These are phyloP conservation scores for Peribatodes rhomboidaria DNA, from an alignment of 2,888 invertebrate species.

Conservation along the genomic window DNA sequence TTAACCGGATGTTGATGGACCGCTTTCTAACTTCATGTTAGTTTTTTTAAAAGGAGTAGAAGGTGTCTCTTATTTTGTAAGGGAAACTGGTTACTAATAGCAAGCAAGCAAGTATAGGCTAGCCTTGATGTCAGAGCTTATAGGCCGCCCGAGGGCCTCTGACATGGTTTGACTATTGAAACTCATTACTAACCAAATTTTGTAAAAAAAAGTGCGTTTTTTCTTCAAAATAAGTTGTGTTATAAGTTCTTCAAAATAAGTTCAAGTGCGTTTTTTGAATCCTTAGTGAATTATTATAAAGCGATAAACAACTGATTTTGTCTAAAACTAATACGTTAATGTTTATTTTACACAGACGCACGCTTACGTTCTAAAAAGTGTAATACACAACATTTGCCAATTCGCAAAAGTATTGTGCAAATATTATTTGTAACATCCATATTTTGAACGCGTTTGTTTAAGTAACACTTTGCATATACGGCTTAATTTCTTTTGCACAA, in stretches of 20 bases:
- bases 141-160: too few species aligned
- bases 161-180: too few species aligned
- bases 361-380: slow-evolving; percentile 5
- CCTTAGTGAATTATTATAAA: neutral
- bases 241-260: too few species aligned
- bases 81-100: too few species aligned
- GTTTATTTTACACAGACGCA: slow-evolving; percentile 22
- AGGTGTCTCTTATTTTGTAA: too few species aligned
- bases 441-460: slow-evolving; percentile 1
- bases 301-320: neutral
- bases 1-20: neutral
- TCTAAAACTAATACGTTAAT: neutral
- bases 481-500: neutral
- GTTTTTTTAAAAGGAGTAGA: too few species aligned
- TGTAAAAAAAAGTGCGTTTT: too few species aligned
- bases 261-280: neutral
- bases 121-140: too few species aligned
- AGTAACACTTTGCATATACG: neutral
- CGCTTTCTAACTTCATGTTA: neutral
- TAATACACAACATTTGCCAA: slow-evolving; percentile 14
- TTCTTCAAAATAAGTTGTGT: too few species aligned
- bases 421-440: slow-evolving; percentile 24
- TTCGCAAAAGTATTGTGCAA: slow-evolving; percentile 18
- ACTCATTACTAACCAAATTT: too few species aligned
- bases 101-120: too few species aligned